phyloP scores from a whole-genome alignment of 2,113 vertebrate species.

The Ondatra zibethicus region DNA sequence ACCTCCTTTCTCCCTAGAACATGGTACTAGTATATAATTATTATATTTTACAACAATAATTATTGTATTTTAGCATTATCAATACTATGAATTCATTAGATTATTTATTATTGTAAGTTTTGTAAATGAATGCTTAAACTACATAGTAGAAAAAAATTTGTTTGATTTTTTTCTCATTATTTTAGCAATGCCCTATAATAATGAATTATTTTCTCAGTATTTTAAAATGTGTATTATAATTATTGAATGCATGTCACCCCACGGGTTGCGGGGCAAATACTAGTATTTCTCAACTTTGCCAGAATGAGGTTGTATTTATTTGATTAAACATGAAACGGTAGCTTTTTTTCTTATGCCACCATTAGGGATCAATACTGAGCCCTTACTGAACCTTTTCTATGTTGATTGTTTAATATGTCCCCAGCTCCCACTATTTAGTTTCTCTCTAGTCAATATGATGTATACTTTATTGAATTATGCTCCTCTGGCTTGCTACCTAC shows the following conservation, averaged over 20 bases:
- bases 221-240: background rate
- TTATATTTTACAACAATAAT: background rate
- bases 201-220: background rate
- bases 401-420: background rate
- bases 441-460: background rate
- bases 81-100: background rate
- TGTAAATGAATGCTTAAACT: background rate
- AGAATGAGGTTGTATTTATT: background rate
- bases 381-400: background rate
- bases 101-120: background rate
- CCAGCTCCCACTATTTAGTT: background rate
- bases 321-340: background rate
- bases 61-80: background rate
- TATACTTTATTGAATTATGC: background rate
- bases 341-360: background rate
- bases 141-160: background rate
- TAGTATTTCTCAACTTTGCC: rapidly evolving
- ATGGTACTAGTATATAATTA: background rate
- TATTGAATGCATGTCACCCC: background rate
- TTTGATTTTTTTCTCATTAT: background rate
- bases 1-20: background rate
- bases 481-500: background rate
- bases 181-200: background rate
- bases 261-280: background rate
- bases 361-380: background rate